Percentiles rank a stretch among this genome's conserved stretches.
These are phyloP conservation scores for Ophioninae sp. DNA, from an alignment of 2,888 invertebrate species.

Conservation along the genomic window DNA sequence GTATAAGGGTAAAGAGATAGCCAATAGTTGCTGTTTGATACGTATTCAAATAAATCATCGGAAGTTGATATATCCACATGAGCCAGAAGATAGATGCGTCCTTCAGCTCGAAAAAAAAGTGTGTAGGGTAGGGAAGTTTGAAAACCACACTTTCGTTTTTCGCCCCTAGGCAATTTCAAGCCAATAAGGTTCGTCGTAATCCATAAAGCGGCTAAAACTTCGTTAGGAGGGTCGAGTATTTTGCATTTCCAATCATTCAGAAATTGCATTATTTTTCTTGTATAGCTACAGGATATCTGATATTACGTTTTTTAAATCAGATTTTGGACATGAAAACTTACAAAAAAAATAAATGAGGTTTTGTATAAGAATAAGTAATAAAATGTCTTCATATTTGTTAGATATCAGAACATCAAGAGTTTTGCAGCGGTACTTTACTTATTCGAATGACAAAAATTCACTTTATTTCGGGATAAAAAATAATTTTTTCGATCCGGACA, in stretches of 20 bases:
- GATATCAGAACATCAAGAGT: no score
- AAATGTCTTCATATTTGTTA: no score
- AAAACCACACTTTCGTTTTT: conserved; percentile 29
- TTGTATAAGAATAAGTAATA: not conserved
- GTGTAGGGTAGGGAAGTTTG: conserved; percentile 27
- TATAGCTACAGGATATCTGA: not conserved
- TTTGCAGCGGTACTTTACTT: no score
- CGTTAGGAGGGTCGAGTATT: not conserved
- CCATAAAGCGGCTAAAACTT: not conserved
- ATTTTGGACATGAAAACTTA: not conserved
- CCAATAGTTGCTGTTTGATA: conserved; percentile 50
- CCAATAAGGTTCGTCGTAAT: not conserved
- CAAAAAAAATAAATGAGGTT: not conserved
- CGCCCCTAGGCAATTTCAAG: not conserved
- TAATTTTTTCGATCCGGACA: no score
- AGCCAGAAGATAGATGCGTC: conserved; percentile 36
- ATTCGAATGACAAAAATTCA: no score
- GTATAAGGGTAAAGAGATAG: conserved; percentile 46
- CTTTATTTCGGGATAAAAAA: no score
- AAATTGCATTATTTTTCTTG: not conserved
- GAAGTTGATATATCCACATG: conserved; percentile 49
- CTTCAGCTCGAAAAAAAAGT: conserved; percentile 31
- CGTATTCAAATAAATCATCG: conserved; percentile 44
- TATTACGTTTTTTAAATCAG: not conserved
- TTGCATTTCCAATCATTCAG: not conserved